phyloP scores from a whole-genome alignment of 92 coral and sea anemone species.

The Micromussa lordhowensis region DNA sequence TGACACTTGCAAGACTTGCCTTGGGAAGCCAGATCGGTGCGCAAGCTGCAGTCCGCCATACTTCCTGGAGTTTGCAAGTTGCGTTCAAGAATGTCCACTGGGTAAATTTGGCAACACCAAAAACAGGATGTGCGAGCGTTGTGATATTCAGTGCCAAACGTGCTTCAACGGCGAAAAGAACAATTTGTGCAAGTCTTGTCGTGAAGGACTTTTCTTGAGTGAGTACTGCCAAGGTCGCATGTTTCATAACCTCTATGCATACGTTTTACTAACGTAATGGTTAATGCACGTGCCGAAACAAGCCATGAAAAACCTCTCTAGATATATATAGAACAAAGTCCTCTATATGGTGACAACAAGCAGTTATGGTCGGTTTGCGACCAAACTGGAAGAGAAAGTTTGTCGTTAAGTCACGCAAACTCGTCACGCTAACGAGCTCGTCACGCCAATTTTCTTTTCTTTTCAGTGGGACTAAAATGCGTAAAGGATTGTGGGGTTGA shows the following conservation, averaged over 20 bases:
- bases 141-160: constrained; percentile 70
- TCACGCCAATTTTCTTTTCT: not conserved
- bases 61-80: constrained; percentile 49
- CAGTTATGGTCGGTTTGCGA: too few relatives aligned
- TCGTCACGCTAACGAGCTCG: not conserved
- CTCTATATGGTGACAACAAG: too few relatives aligned
- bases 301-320: too few relatives aligned
- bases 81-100: constrained; percentile 73
- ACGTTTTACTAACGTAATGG: too few relatives aligned
- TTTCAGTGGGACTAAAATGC: constrained; percentile 63
- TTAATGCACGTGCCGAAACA: too few relatives aligned
- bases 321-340: too few relatives aligned
- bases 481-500: constrained; percentile 48
- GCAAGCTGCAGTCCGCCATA: constrained; percentile 47
- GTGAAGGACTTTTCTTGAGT: constrained; percentile 64
- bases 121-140: constrained; percentile 52
- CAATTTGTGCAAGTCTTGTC: constrained; percentile 75
- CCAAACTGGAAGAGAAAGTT: too few relatives aligned
- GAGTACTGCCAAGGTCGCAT: constrained; percentile 16
- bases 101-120: constrained; percentile 76
- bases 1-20: constrained; percentile 50
- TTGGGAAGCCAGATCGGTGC: constrained; percentile 50
- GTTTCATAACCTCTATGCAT: not conserved
- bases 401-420: not conserved
- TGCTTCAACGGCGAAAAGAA: constrained; percentile 73